Base-by-base conservation (phyloP, 2,888 invertebrate genomes). In the Odontocolon sp. region DNA sequence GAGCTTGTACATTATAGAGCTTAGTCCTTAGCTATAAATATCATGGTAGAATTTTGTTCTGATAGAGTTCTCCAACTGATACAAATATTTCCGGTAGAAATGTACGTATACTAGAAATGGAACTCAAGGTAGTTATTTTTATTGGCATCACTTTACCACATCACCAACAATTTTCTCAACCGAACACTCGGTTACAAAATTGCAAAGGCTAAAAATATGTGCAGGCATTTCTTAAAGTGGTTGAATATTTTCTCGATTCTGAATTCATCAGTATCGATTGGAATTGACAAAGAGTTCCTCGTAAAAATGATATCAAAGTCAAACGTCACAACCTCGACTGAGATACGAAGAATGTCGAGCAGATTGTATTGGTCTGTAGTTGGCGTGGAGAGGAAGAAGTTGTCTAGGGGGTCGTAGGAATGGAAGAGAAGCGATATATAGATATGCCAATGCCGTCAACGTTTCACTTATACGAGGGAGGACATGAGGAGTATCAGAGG, bases 231-330 rank as follows among this genome's bases (percentile, higher is more conserved):
- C 9, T 36, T 8, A 8, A 36, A 9, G 36, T 2, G 9, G 36
- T 4, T 36, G 9, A 2, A 8, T 9, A 9, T 2, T 9, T 36
- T 2, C 36, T 2, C 3, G 9, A 2, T 36, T 36, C 36, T 36
- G n/a, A 36, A 36, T 36, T n/a, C 8, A 8, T n/a, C 2, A 36
- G 9, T 36, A n/a, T 36, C 8, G 36, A 36, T 16, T 16, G 14
- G 11, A 38, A 38, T 47, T 36, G 11, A 11, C 8, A 16, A 11
- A 11, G 57, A 16, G n/a, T 28, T 2, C 26, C 9, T 8, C 16
- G 36, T 68, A 47, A 59, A 69, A 69, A 52, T 8, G 18, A 28
- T 21, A 28, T 26, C 45, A 57, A 57, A 57, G 68, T 68, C 57
- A 26, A 26, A 47, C 33, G 47, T n/a, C 21, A n/a, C 21, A 31